Evolutionary conservation across 2,113 vertebrate species (phyloP).

Genomic region (Xenus cinereus): DNA sequence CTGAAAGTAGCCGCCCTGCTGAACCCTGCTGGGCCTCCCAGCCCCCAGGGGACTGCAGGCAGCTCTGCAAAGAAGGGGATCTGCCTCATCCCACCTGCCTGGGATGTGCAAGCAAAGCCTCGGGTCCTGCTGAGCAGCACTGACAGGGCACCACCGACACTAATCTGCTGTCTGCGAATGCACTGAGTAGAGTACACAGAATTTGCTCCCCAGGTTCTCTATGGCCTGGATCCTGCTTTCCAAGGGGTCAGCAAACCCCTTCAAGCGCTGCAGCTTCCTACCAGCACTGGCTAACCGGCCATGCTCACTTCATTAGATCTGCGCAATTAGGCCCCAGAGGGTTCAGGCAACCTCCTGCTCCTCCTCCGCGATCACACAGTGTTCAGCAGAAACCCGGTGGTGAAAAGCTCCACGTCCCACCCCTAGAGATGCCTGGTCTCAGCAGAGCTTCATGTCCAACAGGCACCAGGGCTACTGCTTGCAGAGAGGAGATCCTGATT

Average conservation of each 20-base stretch:
- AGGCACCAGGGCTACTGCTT: background rate
- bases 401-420: background rate
- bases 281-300: background rate
- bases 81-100: background rate
- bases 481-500: background rate
- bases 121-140: background rate
- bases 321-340: background rate
- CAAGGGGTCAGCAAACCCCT: background rate
- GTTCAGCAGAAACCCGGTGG: background rate
- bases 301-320: background rate
- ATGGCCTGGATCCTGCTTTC: background rate
- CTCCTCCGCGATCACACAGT: background rate
- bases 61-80: background rate
- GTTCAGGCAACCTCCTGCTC: background rate
- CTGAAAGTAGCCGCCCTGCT: background rate
- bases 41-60: too few species aligned
- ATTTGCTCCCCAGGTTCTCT: background rate
- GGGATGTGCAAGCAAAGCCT: background rate
- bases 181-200: background rate
- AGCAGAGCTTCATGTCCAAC: background rate
- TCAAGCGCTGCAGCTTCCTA: background rate
- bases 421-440: background rate
- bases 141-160: background rate
- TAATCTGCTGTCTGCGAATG: background rate
- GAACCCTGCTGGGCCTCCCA: background rate